Base-by-base conservation (phyloP, 2,888 invertebrate species). In the Hydrotaea diabolus region DNA sequence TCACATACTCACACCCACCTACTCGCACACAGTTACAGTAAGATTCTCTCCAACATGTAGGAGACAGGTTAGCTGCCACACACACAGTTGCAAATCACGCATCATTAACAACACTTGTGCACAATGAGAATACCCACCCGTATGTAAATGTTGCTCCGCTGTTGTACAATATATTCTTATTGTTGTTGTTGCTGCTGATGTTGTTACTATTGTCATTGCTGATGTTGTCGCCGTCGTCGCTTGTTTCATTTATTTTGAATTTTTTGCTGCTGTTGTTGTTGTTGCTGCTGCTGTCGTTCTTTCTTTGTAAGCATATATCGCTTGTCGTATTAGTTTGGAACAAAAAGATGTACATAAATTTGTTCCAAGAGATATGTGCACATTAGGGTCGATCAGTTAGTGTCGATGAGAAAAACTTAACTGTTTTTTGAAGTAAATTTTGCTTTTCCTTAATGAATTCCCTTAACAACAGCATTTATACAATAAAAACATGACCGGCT, bases 51-150 rank as follows among this genome's bases (percentile, higher is more conserved):
- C 36, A 36, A 36, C 36, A 5, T 36, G 36, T 36, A 36, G 5
- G n/a, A 36, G 36, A 36, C 36, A 36, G 5, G 36, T 36, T 36
- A 3, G 36, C 8, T 3, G 36, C 26, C 39, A 49, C 17, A 36
- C 11, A 73, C 74, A 74, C 59, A 23, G 43, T 74, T 74, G 73
- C 59, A 59, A 74, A 74, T 74, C 74, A 74, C 74, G 74, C 43
- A 74, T 74, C 74, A 74, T 74, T 59, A 59, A 74, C 36, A 73
- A 17, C 73, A 73, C 73, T 73, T 73, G 73, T 57, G 57, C 59
- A 69, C 69, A 69, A 69, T 66, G 69, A 13, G 46, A n/a, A 69
- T 69, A 31, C 31, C 7, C 31, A 31, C 31, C 7, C 31, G 31
- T 31, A 69, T 46, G 69, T 69, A 43, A 69, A 69, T 69, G 69